These are phyloP conservation scores for Euzophera pinguis DNA, from an alignment of 2,888 invertebrate genomes.

Conservation along the genomic window DNA sequence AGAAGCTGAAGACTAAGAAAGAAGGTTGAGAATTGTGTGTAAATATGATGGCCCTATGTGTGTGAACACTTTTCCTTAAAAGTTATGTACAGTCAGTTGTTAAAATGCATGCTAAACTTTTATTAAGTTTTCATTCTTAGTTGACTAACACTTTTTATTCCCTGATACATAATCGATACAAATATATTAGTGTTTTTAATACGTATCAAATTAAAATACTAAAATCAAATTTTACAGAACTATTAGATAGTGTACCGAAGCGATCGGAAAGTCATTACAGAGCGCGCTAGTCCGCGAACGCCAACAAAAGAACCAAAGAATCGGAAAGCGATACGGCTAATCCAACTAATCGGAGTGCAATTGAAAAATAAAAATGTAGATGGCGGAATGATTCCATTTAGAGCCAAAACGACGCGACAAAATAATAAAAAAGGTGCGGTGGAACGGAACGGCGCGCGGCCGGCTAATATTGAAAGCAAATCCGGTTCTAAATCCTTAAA, in stretches of 20 bases:
- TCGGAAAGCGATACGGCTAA: constrained; percentile 77
- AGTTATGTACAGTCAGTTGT: too few species aligned
- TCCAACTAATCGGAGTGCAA: constrained; percentile 79
- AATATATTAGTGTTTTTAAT: too few species aligned
- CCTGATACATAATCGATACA: too few species aligned
- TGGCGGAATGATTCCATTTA: constrained; percentile 79
- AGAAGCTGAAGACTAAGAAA: too few species aligned
- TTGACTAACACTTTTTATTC: too few species aligned
- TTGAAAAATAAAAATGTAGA: constrained; percentile 82
- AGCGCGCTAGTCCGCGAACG: constrained; percentile 14
- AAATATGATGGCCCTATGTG: too few species aligned
- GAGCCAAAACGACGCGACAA: constrained; percentile 79
- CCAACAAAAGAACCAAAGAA: constrained; percentile 74
- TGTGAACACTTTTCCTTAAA: too few species aligned
- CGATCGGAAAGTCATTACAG: constrained; percentile 12
- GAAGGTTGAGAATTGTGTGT: too few species aligned
- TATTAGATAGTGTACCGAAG: not conserved
- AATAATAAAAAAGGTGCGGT: constrained; percentile 76
- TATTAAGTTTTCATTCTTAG: too few species aligned
- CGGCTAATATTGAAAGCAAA: constrained; percentile 81
- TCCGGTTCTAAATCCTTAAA: constrained; percentile 79
- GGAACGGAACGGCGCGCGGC: constrained; percentile 66
- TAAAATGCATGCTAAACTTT: too few species aligned
- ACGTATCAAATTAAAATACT: too few species aligned
- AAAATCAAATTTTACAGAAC: not conserved